These are phyloP conservation scores for Clanis bilineata DNA, from an alignment of 2,888 invertebrate genomes.

Conservation along the genomic window DNA sequence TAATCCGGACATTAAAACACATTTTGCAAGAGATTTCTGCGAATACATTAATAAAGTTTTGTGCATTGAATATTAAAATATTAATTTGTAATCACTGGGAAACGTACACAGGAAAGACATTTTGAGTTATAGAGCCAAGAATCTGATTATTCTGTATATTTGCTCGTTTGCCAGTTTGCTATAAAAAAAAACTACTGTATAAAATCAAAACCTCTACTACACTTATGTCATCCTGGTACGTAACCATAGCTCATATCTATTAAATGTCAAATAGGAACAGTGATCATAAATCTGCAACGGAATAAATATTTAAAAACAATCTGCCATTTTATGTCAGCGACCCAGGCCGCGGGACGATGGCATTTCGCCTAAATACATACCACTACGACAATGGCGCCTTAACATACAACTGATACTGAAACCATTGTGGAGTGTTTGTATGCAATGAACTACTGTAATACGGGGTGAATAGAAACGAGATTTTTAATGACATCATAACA, in stretches of 20 bases:
- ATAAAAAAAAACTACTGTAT: no score
- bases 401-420: constrained; percentile 44
- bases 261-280: background rate
- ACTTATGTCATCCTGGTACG: no score
- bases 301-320: constrained; percentile 22
- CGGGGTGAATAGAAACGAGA: no score
- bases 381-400: constrained; percentile 56
- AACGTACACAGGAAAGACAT: no score
- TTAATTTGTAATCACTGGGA: no score
- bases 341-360: constrained; percentile 49
- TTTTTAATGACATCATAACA: no score
- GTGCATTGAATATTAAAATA: background rate
- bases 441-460: no score
- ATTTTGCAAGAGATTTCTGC: background rate
- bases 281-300: constrained; percentile 1
- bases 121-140: no score
- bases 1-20: background rate
- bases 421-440: background rate
- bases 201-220: no score
- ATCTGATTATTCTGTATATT: no score
- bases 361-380: constrained; percentile 63
- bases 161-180: no score
- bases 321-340: constrained; percentile 44
- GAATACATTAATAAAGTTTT: background rate
- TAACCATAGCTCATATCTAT: no score